A percentile compares a stretch with the other conserved stretches of the same genome.
Conservation (phyloP, 2,797 vertebrate species). For the Sebastes vulpes region DNA sequence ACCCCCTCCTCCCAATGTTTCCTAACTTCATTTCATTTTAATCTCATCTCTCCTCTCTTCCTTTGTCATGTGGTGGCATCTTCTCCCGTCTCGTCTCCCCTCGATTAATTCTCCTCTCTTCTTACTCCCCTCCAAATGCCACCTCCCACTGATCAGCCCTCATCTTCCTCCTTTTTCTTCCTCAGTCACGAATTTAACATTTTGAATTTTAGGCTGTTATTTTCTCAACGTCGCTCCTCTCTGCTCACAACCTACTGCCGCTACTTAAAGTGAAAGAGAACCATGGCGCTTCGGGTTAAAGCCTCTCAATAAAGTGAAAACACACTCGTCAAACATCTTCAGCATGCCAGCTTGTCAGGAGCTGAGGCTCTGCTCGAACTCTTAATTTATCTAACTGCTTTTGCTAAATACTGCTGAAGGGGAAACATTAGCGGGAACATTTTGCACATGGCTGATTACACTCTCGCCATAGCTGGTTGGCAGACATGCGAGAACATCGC, state of each 20-base stretch:
- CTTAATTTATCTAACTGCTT: background rate
- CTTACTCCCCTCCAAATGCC: background rate
- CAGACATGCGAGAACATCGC: background rate
- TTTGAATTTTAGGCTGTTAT: background rate
- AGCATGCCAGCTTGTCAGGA: conserved; percentile 2
- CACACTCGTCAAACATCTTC: background rate
- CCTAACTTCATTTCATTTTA: conserved; percentile 29
- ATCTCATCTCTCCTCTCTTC: conserved; percentile 11
- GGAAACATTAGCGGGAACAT: conserved; percentile 18
- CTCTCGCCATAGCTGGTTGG: background rate
- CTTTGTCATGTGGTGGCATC: background rate
- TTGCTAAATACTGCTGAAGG: conserved; percentile 20
- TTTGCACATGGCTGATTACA: conserved; percentile 25
- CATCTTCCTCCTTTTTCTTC: background rate
- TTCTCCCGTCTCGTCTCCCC: background rate
- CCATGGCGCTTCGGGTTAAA: background rate
- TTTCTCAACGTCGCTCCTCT: background rate
- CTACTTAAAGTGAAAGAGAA: background rate
- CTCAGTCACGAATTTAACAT: background rate
- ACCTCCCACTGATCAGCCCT: background rate
- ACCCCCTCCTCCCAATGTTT: background rate
- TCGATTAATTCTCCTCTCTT: background rate
- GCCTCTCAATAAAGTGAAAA: background rate
- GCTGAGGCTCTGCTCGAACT: background rate
- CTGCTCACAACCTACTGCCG: background rate